Evolutionary conservation across 1,140 invertebrate genomes (phyloP).

Genomic region (Drosophila serrata): DNA sequence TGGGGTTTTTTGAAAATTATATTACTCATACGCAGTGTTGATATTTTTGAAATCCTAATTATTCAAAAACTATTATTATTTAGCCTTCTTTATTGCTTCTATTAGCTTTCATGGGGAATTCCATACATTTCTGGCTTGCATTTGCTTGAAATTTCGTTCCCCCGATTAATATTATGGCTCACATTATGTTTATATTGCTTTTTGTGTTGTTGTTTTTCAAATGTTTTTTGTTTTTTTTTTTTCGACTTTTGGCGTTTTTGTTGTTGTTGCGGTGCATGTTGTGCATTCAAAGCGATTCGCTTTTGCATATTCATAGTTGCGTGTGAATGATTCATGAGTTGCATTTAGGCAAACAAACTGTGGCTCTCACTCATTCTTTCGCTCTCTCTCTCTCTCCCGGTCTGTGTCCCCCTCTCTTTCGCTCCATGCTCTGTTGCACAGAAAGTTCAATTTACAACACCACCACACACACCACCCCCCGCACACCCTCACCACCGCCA

Average conservation of each 20-base stretch:
- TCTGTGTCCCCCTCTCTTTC: not conserved
- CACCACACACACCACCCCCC: not conserved
- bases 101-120: not conserved
- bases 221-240: not conserved
- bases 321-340: conserved; percentile 64
- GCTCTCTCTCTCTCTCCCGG: conserved; percentile 9
- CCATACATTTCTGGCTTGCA: not conserved
- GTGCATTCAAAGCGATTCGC: conserved; percentile 45
- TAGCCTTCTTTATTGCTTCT: too few species aligned
- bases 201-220: conserved; percentile 2
- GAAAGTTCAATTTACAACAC: conserved; percentile 71
- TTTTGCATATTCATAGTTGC: conserved; percentile 55
- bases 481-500: not conserved
- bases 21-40: conserved; percentile 15
- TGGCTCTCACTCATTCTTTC: conserved; percentile 21
- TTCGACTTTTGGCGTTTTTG: not conserved
- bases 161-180: not conserved
- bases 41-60: not conserved
- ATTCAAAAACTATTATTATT: not conserved
- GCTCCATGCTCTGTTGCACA: conserved; percentile 69
- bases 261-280: conserved; percentile 24
- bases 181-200: conserved; percentile 1
- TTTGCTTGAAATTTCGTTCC: not conserved
- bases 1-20: not conserved
- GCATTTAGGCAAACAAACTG: conserved; percentile 47